These are phyloP conservation scores for Dromas ardeola DNA, from an alignment of 2,113 vertebrate species.

Conservation along the genomic window DNA sequence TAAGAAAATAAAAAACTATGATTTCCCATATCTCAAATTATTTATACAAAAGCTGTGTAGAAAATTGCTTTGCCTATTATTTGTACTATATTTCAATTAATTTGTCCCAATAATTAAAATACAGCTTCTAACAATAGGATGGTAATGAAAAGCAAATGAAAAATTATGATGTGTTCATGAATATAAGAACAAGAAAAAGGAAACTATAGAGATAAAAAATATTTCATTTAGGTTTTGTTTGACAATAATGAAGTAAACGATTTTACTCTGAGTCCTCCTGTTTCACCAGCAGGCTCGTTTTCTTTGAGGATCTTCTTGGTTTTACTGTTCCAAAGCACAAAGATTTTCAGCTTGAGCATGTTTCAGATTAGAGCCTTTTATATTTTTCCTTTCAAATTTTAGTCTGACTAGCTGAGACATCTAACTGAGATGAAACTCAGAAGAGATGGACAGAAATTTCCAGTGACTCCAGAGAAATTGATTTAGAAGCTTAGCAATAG, in stretches of 20 bases:
- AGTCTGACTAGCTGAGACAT: not conserved
- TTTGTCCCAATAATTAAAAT: slow-evolving; percentile 15
- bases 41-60: not conserved
- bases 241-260: not conserved
- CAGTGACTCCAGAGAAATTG: not conserved
- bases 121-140: not conserved
- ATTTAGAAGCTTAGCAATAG: not conserved
- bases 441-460: not conserved
- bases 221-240: not conserved
- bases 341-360: not conserved
- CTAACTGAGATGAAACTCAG: not conserved
- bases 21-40: not conserved
- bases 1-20: not conserved
- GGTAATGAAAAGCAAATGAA: not conserved
- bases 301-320: not conserved
- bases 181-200: not conserved
- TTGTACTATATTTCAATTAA: not conserved
- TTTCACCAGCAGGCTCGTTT: not conserved
- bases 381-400: not conserved
- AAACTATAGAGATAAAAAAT: not conserved
- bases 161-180: not conserved
- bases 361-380: not conserved
- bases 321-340: not conserved
- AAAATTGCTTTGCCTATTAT: not conserved
- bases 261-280: not conserved